Percentiles rank a stretch among this genome's conserved stretches.
Evolutionary conservation across 2,797 vertebrate genomes (phyloP).

Genomic region (Hafferia zeledoni): DNA sequence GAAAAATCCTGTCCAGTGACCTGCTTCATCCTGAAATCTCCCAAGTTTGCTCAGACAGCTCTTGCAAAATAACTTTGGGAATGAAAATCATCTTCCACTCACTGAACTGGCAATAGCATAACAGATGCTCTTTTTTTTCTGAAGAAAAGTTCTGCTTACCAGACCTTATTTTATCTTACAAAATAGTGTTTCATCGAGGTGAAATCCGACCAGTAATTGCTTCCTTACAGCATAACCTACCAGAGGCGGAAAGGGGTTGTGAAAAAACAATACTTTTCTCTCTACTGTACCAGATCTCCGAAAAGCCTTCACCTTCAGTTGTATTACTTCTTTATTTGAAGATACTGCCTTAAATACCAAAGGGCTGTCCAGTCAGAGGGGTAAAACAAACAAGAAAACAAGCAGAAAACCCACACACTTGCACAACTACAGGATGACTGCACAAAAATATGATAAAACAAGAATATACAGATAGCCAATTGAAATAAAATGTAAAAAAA

Average conservation of each 20-base stretch:
- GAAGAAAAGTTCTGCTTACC: not conserved
- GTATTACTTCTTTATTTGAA: not conserved
- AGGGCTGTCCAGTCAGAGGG: not conserved
- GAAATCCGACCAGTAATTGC: not conserved
- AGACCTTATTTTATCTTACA: not conserved
- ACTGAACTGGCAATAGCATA: not conserved
- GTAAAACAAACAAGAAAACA: not conserved
- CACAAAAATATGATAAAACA: not conserved
- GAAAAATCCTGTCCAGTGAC: not conserved
- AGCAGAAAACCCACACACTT: not conserved
- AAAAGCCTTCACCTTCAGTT: not conserved
- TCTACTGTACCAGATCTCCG: not conserved
- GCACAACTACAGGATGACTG: not conserved
- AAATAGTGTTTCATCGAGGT: not conserved
- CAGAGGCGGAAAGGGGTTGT: not conserved
- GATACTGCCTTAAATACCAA: not conserved
- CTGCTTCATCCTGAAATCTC: not conserved
- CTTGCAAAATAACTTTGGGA: not conserved
- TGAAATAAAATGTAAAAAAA: not conserved
- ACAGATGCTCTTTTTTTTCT: not conserved
- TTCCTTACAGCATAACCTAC: not conserved
- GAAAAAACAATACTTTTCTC: not conserved
- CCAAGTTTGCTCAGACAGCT: not conserved
- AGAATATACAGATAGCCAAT: not conserved
- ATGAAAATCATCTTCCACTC: not conserved